Evolutionary conservation across 2,888 invertebrate genomes (phyloP).

Genomic region (Falcaria lacertinaria): DNA sequence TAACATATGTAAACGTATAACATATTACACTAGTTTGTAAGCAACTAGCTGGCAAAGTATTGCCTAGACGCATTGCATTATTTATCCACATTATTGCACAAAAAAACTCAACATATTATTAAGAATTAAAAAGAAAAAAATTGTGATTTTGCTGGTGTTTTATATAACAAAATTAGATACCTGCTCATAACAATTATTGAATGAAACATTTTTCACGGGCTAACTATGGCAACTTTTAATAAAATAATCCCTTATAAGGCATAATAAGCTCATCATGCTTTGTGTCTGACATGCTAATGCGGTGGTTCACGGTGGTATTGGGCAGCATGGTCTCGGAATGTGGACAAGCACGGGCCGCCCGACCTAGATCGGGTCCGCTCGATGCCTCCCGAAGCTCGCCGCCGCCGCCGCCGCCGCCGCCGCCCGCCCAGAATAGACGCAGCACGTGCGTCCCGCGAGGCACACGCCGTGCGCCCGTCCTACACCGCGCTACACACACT

Average conservation of each 20-base stretch:
- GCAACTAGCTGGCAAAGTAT: slow-evolving; percentile 2
- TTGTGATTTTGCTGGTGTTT: too few relatives aligned
- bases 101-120: too few relatives aligned
- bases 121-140: too few relatives aligned
- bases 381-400: slow-evolving; percentile 53
- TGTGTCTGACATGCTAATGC: slow-evolving; percentile 11
- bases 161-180: too few relatives aligned
- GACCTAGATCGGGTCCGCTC: slow-evolving; percentile 72
- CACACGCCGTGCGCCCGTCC: slow-evolving; percentile 46
- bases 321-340: slow-evolving; percentile 30
- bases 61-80: slow-evolving; percentile 1
- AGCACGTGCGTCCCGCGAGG: slow-evolving; percentile 73
- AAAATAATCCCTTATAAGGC: too few relatives aligned
- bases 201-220: too few relatives aligned
- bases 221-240: too few relatives aligned
- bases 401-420: slow-evolving; percentile 43
- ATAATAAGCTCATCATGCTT: too few relatives aligned
- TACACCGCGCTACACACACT: slow-evolving; percentile 20
- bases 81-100: not conserved
- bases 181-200: too few relatives aligned
- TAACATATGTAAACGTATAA: too few relatives aligned
- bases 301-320: too few relatives aligned
- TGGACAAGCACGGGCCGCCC: slow-evolving; percentile 34
- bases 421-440: slow-evolving; percentile 74
- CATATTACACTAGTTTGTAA: too few relatives aligned